Evolutionary conservation across 1,140 invertebrate species (phyloP).

Genomic region (Camponotus floridanus): DNA sequence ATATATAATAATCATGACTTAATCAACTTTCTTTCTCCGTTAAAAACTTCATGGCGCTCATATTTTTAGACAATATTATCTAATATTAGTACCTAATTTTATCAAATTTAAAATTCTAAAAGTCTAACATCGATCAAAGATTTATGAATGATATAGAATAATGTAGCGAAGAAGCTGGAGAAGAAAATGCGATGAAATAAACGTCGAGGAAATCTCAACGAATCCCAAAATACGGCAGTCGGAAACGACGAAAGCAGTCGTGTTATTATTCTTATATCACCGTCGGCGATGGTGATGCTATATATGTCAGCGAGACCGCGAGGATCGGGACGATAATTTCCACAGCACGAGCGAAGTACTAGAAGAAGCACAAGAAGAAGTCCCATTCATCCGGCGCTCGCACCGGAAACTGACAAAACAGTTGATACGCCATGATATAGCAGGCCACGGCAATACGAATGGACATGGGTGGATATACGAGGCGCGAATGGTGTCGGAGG

Average conservation of each 20-base stretch:
- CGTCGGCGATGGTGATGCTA: constrained; percentile 1
- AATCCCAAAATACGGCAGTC: constrained; percentile 16
- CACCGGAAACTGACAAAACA: constrained; percentile 85
- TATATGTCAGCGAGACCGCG: background rate
- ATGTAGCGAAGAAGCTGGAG: background rate
- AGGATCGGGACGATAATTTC: constrained; percentile 77
- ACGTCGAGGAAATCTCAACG: constrained; percentile 7
- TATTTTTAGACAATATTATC: background rate
- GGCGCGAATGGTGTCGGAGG: constrained; percentile 65
- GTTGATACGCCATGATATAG: constrained; percentile 85
- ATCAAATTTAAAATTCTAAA: background rate
- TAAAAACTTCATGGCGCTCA: background rate
- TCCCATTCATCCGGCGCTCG: constrained; percentile 80
- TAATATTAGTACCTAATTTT: background rate
- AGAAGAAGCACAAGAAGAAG: constrained; percentile 80
- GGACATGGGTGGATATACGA: constrained; percentile 75
- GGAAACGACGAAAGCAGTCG: constrained; percentile 10
- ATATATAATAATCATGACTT: background rate
- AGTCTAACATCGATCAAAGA: background rate
- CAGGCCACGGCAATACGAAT: constrained; percentile 80
- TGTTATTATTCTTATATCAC: constrained; percentile 76
- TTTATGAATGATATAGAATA: background rate
- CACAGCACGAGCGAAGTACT: constrained; percentile 81
- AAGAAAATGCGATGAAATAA: constrained; percentile 14
- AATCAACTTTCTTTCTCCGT: background rate